Evolutionary conservation across 2,888 invertebrate genomes (phyloP).

Genomic region (Drosophila histrio): DNA sequence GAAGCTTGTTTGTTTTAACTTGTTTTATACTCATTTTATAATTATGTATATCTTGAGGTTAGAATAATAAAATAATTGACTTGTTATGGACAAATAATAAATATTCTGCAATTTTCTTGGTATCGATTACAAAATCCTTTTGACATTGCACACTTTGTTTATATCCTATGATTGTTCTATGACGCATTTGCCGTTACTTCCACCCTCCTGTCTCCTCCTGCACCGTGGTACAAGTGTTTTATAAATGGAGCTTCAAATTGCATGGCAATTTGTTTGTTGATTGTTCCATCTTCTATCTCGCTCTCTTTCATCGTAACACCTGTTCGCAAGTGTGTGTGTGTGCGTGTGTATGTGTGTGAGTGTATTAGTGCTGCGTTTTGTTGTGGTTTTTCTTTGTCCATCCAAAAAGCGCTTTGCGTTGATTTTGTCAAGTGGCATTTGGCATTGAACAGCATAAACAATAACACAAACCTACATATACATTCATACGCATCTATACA

Average conservation of each 20-base stretch:
- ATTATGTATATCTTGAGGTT: neutral
- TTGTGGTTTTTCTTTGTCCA: slow-evolving; percentile 58
- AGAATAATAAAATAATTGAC: neutral
- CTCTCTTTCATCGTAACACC: slow-evolving; percentile 51
- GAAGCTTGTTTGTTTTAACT: too few species aligned
- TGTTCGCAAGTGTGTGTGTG: slow-evolving; percentile 39
- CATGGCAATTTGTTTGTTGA: neutral
- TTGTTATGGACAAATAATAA: neutral
- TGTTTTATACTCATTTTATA: too few species aligned
- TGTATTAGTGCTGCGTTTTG: slow-evolving; percentile 31
- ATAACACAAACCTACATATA: slow-evolving; percentile 33
- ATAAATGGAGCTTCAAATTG: slow-evolving; percentile 22
- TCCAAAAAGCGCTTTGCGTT: slow-evolving; percentile 39
- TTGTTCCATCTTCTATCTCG: neutral
- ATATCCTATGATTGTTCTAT: slow-evolving; percentile 7
- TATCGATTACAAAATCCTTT: slow-evolving; percentile 16
- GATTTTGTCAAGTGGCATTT: slow-evolving; percentile 77
- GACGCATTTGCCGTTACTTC: slow-evolving; percentile 28
- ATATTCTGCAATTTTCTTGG: slow-evolving; percentile 6
- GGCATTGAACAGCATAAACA: slow-evolving; percentile 73
- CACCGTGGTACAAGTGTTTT: slow-evolving; percentile 20
- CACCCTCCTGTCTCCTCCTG: neutral
- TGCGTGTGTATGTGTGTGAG: slow-evolving; percentile 18
- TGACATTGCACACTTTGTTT: neutral
- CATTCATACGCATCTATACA: neutral